These are phyloP conservation scores for Dexiosoma caninum DNA, from an alignment of 2,888 invertebrate species.

Conservation along the genomic window DNA sequence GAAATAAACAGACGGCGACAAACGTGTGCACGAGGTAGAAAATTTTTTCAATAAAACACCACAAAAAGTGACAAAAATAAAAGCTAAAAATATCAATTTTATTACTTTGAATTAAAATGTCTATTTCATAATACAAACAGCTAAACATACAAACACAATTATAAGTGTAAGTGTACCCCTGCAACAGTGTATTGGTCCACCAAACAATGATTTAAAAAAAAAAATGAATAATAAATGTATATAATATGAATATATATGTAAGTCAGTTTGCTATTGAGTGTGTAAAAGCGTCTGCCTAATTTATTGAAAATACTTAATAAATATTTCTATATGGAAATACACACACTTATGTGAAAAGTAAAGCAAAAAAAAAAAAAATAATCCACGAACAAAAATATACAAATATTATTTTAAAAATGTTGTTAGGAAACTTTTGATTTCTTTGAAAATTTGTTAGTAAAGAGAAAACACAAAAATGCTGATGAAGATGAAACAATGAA, in stretches of 20 bases:
- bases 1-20: conserved; percentile 6
- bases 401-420: conserved; percentile 19
- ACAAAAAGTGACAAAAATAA: conserved; percentile 32
- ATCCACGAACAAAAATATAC: not conserved
- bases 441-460: not conserved
- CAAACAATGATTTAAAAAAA: conserved; percentile 33
- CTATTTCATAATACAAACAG: conserved; percentile 11
- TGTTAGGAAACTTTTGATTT: conserved; percentile 32
- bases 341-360: not conserved
- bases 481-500: conserved; percentile 12
- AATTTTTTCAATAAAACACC: conserved; percentile 22
- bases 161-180: conserved; percentile 17
- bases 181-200: not conserved
- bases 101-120: conserved; percentile 58
- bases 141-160: conserved; percentile 23
- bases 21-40: conserved; percentile 28
- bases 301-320: conserved; percentile 59
- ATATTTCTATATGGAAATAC: conserved; percentile 22
- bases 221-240: conserved; percentile 1
- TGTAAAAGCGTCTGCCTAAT: conserved; percentile 32
- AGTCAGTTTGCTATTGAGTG: not conserved
- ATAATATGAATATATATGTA: conserved; percentile 13
- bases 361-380: not conserved
- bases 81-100: conserved; percentile 61
- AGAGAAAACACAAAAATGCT: not conserved